Base-by-base conservation (phyloP, 2,888 invertebrate species). In the Cacoxenus indagator region DNA sequence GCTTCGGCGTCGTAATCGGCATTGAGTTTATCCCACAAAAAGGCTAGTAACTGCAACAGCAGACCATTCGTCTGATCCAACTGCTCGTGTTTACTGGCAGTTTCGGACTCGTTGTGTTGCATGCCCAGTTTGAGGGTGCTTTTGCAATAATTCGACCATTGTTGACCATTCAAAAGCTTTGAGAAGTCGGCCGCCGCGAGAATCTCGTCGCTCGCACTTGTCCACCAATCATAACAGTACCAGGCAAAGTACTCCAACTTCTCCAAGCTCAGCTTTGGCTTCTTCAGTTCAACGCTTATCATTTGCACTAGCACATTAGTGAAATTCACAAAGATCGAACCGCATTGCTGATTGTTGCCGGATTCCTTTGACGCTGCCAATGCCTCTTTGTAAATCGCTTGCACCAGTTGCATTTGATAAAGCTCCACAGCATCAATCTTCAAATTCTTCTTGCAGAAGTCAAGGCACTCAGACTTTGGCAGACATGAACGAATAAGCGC, bases 61-160 rank as follows among this genome's bases (percentile, higher is more conserved):
- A 90, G 86, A 0, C 90, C 89, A 17, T 90, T 89, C 1, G 84
- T 80, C 1, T 75, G 78, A 31, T 85, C 82, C 48, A 74, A 70
- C 14, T 75, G 19, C 5, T 69, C 2, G 64, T 61, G 70, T 5
- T 72, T 69, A 22, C 68, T 1, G 73, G 70, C 78, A 11, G 24
- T 45, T 11, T 72, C 75, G 77, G 22, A 68, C 73, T 75, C 76
- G 22, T 65, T 84, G 55, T 88, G 86, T 84, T 90, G 91, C 65
- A 94, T 87, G 0, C 93, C 92, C 75, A 90, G 89, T 83, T 93
- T 94, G n/a, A 95, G 87, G 4, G 91, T 90, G 27, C 90, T 90
- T 84, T 92, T 92, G 73, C 91, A 91, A 78, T 91, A 92, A 71
- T 89, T 90, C 70, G 91, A 89, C 90, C 92, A 92, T 11, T 75